Conservation (phyloP, 64 coral and sea anemone genomes). For the Pocillopora verrucosa region DNA sequence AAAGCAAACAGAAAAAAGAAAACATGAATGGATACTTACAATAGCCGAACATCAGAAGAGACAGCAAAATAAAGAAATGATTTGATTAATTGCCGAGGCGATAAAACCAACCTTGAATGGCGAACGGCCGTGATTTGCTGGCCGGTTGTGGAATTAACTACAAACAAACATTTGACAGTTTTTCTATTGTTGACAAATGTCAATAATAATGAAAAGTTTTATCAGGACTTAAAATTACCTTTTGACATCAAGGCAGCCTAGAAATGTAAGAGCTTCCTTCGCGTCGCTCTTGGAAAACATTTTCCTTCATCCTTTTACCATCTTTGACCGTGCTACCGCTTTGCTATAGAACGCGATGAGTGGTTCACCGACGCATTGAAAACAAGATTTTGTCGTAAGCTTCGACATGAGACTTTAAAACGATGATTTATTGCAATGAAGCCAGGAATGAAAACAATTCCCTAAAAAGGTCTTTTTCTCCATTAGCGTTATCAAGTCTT, state of each 20-base stretch:
- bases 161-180: constrained; percentile 55
- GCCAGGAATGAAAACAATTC: constrained; percentile 32
- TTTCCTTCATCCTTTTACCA: not conserved
- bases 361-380: not conserved
- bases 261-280: not conserved
- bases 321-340: not conserved
- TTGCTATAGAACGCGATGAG: not conserved
- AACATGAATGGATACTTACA: constrained; percentile 67
- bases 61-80: constrained; percentile 71
- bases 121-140: constrained; percentile 43
- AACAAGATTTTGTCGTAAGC: not conserved
- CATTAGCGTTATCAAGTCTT: not conserved
- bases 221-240: constrained; percentile 52
- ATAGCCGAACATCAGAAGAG: constrained; percentile 67
- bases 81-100: constrained; percentile 80
- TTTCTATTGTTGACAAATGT: constrained; percentile 56
- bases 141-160: constrained; percentile 39
- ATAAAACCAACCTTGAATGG: constrained; percentile 50
- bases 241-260: not conserved
- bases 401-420: not conserved
- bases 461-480: not conserved
- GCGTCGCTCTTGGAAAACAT: not conserved
- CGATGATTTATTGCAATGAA: not conserved
- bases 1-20: constrained; percentile 82
- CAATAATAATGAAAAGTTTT: constrained; percentile 54